Base-by-base conservation (phyloP, 2,888 invertebrate species). In the Microplitis manilae region DNA sequence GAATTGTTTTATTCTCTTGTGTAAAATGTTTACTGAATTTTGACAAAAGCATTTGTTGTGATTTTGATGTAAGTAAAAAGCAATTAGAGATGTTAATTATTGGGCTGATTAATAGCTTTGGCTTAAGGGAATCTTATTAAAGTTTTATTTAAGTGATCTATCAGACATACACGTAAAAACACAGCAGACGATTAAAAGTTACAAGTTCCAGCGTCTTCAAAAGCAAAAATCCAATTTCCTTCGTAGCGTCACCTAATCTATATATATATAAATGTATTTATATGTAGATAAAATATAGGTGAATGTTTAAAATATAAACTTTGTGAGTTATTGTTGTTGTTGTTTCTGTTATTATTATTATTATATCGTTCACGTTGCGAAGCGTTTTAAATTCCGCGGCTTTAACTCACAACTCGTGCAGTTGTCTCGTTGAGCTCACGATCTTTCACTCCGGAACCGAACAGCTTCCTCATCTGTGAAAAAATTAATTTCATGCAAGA, bases 401-500 rank as follows among this genome's bases (percentile, higher is more conserved):
- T 65, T 77, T 40, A 91, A 93, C 94, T 94, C 94, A 95, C 95
- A 90, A 93, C 92, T 91, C 92, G 91, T 87, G 93, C 91, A 84
- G 94, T 93, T 85, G 92, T 91, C 81, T 92, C 91, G 89, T 95
- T 95, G 91, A 93, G 92, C 89, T 94, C 92, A 82, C 93, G 91
- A 85, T 92, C 91, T 91, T 92, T 93, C 86, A 94, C 89, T 65
- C 93, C 92, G 86, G 95, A 95, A 84, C 94, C 94, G 90, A 95
- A 93, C 90, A 95, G 92, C 86, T 92, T 93, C 88, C 94, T 94
- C 90, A 95, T 94, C 95, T 94, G 92, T 84, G 85, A 85, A 86
- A 85, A 84, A 74, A 70, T 38, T 62, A 59, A 82, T 50, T 81
- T 82, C 81, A 85, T 84, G 83, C 79, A 72, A 64, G 5, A 13